Conservation (phyloP, 64 coral and sea anemone genomes). For the Hydrozoanthus tunicans region DNA sequence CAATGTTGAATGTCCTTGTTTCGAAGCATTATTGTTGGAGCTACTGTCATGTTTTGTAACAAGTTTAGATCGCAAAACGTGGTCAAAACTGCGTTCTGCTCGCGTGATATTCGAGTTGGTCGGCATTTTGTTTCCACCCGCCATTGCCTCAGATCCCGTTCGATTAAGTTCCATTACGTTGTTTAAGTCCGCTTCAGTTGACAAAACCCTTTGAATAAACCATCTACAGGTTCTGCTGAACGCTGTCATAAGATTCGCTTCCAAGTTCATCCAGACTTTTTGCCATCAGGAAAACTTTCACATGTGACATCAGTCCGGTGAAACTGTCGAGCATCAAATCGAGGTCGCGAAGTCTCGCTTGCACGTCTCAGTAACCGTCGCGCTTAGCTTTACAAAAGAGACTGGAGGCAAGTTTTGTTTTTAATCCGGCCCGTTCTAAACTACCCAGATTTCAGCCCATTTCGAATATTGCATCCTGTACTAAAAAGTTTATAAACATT, state of each 20-base stretch:
- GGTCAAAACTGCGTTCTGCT: conserved; percentile 74
- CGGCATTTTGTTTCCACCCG: conserved; percentile 65
- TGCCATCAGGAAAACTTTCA: conserved; percentile 62
- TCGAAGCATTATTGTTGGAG: conserved; percentile 55
- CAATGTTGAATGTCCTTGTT: conserved; percentile 52
- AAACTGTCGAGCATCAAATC: conserved; percentile 14
- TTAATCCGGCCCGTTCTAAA: too few relatives aligned
- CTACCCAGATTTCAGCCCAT: too few relatives aligned
- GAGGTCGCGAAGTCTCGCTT: conserved; percentile 11
- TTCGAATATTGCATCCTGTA: too few relatives aligned
- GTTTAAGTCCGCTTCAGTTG: conserved; percentile 64
- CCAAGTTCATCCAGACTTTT: conserved; percentile 56
- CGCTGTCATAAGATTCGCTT: conserved; percentile 67
- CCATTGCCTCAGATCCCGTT: conserved; percentile 68
- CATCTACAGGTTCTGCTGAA: conserved; percentile 84
- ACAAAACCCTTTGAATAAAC: conserved; percentile 88
- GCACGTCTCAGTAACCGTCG: too few relatives aligned
- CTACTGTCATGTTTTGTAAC: conserved; percentile 57
- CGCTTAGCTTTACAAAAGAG: too few relatives aligned
- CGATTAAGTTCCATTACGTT: conserved; percentile 69
- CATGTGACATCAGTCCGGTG: conserved; percentile 62
- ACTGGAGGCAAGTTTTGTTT: too few relatives aligned
- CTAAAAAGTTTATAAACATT: too few relatives aligned
- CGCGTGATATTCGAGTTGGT: conserved; percentile 62
- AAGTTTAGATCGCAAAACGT: conserved; percentile 90